Percentiles rank a stretch among this genome's conserved stretches.
phyloP scores from a whole-genome alignment of 2,113 vertebrate species.

The Perca flavescens region DNA sequence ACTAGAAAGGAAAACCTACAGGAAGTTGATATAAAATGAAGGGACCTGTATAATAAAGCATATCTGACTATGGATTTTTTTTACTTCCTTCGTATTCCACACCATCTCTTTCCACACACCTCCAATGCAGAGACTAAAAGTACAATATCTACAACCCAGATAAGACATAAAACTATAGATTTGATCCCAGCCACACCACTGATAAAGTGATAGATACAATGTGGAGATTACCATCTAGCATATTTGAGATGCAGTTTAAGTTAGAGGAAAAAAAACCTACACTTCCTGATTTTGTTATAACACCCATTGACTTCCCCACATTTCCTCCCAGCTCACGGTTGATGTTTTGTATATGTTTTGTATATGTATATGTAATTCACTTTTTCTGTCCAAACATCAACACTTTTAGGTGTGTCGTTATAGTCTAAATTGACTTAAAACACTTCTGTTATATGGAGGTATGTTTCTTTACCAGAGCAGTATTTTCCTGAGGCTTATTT shows the following conservation, averaged over 20 bases:
- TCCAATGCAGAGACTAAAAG: not conserved
- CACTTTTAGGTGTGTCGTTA: not conserved
- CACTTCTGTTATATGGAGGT: not conserved
- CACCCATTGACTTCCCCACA: not conserved
- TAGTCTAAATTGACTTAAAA: not conserved
- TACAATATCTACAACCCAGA: not conserved
- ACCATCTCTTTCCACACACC: not conserved
- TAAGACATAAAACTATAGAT: not conserved
- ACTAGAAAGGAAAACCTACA: not conserved
- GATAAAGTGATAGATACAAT: not conserved
- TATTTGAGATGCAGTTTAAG: too few species aligned
- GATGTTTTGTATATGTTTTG: not conserved
- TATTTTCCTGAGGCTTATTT: not conserved
- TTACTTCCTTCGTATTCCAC: not conserved
- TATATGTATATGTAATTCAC: not conserved
- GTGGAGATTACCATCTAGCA: not conserved
- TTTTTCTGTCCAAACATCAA: not conserved
- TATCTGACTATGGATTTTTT: not conserved
- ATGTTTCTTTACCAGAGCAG: not conserved
- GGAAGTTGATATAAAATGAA: not conserved
- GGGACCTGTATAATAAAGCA: not conserved
- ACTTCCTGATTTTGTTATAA: not conserved
- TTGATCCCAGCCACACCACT: not conserved
- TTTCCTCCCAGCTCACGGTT: not conserved
- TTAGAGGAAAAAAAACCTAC: not conserved